Evolutionary conservation across 2,888 invertebrate species (phyloP), one percentile per base, ranked within the genome.

Genomic region (Stenurella melanura): DNA sequence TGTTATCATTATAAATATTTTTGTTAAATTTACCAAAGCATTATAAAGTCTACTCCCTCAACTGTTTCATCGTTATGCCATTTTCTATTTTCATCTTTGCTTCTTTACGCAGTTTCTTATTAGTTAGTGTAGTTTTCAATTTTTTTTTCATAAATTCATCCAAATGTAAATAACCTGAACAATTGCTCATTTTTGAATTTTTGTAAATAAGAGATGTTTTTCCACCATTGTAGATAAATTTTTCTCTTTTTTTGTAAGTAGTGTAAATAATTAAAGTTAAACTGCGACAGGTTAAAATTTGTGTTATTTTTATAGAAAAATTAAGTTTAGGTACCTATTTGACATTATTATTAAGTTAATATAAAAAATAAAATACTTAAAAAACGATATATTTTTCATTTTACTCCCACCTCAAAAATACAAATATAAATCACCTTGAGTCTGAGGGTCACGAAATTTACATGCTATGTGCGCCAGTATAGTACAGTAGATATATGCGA

Each of bases 111-210:
- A 75, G 75, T 83, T 75, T 77, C 21, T 26, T n/a, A n/a, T 79
- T 78, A 81, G 69, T 81, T 81, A 80, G 70, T 12, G 19, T 70
- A 63, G 42, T 54, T 73, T 70, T 78, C 69, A 71, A 67, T 73
- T 71, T 73, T 74, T 73, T 74, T 78, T 34, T 67, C 75, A 64
- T 75, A 75, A 79, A 79, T 80, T 74, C 72, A 74, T 74, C 72
- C 75, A 78, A 78, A 80, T 86, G 85, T 86, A 83, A 80, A 84
- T 84, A 85, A 85, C 85, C 87, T 87, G 87, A 87, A 86, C 81
- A 86, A 83, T 87, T 87, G 87, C 87, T 87, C 87, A 87, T 80
- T 74, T 76, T 79, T 73, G 50, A 54, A 21, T 38, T 70, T 57
- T 50, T 72, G 72, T 72, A 72, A 58, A 72, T 72, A 81, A 70